These are phyloP conservation scores for Pogonocherus hispidulus DNA, from an alignment of 2,888 invertebrate genomes.

Conservation along the genomic window DNA sequence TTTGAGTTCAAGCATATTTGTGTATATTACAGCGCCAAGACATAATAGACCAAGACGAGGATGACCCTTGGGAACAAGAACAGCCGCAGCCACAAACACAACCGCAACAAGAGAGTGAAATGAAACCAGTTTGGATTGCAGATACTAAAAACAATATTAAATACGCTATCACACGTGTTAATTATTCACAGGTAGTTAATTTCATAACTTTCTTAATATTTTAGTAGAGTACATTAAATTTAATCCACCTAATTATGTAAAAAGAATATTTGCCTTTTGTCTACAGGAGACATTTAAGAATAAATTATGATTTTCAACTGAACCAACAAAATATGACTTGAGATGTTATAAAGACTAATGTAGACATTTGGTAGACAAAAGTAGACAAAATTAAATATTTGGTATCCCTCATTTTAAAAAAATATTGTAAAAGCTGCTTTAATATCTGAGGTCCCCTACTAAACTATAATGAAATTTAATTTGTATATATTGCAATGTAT, in stretches of 20 bases:
- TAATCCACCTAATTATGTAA: no score
- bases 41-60: conserved; percentile 49
- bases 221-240: background rate
- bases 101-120: conserved; percentile 48
- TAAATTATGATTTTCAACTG: no score
- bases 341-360: no score
- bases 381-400: no score
- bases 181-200: conserved; percentile 67
- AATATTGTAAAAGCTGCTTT: no score
- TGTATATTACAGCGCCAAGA: conserved; percentile 56
- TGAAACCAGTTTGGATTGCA: conserved; percentile 65
- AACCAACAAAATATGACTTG: no score
- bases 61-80: conserved; percentile 52
- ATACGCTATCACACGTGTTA: conserved; percentile 68
- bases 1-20: conserved; percentile 27
- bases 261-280: no score
- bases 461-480: no score
- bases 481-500: background rate
- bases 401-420: no score
- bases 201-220: conserved; percentile 20
- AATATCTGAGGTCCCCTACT: no score
- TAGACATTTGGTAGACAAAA: no score
- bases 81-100: conserved; percentile 56
- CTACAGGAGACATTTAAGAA: no score
- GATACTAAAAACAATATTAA: conserved; percentile 66